Evolutionary conservation across 2,113 vertebrate species (phyloP), one percentile per base, ranked within the genome.

Genomic region (Callionymus lyra): DNA sequence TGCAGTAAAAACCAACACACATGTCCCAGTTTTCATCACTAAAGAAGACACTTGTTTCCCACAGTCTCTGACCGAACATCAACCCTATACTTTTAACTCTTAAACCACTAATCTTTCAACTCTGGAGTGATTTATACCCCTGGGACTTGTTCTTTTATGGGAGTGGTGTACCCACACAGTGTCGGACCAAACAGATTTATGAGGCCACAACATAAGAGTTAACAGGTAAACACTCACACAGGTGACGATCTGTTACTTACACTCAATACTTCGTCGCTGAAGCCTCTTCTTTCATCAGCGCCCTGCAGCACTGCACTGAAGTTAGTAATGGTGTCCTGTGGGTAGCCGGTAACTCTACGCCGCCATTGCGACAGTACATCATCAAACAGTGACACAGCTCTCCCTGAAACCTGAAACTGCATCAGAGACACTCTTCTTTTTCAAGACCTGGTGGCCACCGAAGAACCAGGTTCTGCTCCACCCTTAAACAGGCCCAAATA

Each of bases 321-420:
- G 61, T 64, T 52, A 34, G 65, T 74, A 68, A 77, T 45, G 67
- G 67, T 63, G 61, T 77, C 71, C 71, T 72, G 55, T 72, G 74
- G 78, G 54, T 52, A 52, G 56, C n/a, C 46, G 51, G 76, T 76
- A 81, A 82, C 70, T 57, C 58, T 51, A 80, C 41, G 68, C 77
- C 21, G 21, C 21, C 21, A 27, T 8, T 8, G 21, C 21, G 44
- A 52, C 59, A 37, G 62, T 52, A 57, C 68, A 59, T 72, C 72
- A 76, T 78, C 69, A 72, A 73, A 74, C 65, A 32, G 55, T 46
- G 48, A 68, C 51, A 59, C 51, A 41, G 70, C 59, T 56, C 62
- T 47, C 47, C 12, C 12, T 35, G 80, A 77, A 79, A 82, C 59
- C 50, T 1, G 63, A 82, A 62, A 68, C 15, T 21, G 49, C 72